Conservation (phyloP, 2,888 invertebrate species). For the Adela reaumurella region DNA sequence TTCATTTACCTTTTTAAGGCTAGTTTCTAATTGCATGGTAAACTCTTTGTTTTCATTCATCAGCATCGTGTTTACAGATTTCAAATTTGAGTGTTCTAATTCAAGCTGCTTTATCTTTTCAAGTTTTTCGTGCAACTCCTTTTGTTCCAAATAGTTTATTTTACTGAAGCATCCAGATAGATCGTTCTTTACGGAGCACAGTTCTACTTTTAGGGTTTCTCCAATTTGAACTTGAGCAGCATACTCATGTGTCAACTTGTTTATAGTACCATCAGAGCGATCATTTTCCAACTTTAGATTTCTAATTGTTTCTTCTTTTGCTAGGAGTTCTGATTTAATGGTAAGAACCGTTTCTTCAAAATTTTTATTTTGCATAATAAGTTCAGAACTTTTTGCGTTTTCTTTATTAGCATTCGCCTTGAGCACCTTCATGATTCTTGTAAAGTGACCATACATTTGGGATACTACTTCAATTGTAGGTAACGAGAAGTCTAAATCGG, state of each 20-base stretch:
- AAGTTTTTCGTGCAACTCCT: constrained; percentile 16
- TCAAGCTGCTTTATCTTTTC: constrained; percentile 18
- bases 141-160: constrained; percentile 17
- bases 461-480: constrained; percentile 20
- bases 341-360: constrained; percentile 18
- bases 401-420: constrained; percentile 15
- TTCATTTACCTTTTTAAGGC: neutral
- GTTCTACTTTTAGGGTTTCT: constrained; percentile 23
- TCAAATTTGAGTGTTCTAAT: constrained; percentile 23
- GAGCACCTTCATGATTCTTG: neutral
- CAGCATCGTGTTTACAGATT: constrained; percentile 25
- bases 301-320: constrained; percentile 20
- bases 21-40: neutral
- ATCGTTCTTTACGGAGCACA: constrained; percentile 20
- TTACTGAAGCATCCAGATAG: constrained; percentile 20
- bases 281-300: constrained; percentile 16
- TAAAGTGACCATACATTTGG: constrained; percentile 22
- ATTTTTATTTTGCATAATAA: constrained; percentile 19
- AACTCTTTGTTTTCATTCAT: constrained; percentile 26
- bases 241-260: constrained; percentile 17
- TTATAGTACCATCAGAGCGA: too few relatives aligned
- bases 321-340: constrained; percentile 16
- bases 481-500: constrained; percentile 19
- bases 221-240: constrained; percentile 15
- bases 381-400: constrained; percentile 20